These are phyloP conservation scores for Drosophila paucipuncta DNA, from an alignment of 2,888 invertebrate species.

Conservation along the genomic window DNA sequence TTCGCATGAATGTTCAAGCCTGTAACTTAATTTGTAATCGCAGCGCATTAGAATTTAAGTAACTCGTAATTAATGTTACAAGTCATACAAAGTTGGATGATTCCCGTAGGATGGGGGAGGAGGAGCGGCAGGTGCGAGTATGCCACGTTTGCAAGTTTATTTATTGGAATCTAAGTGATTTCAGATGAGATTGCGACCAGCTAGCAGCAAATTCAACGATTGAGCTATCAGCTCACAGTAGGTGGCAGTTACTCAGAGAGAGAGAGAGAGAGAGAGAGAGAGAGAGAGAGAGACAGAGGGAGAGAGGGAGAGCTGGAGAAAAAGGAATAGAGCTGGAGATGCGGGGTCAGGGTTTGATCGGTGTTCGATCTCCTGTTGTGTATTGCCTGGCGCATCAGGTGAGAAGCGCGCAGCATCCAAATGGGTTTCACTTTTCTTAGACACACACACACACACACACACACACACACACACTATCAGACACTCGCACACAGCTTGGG, in stretches of 20 bases:
- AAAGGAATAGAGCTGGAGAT: background rate
- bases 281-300: background rate
- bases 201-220: constrained; percentile 69
- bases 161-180: constrained; percentile 86
- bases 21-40: constrained; percentile 85
- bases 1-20: constrained; percentile 80
- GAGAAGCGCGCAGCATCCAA: constrained; percentile 72
- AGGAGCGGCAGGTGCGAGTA: constrained; percentile 3
- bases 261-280: background rate
- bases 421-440: constrained; percentile 72
- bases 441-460: constrained; percentile 27
- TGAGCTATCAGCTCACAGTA: constrained; percentile 83
- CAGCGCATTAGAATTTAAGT: constrained; percentile 85
- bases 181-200: constrained; percentile 84
- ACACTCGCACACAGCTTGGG: constrained; percentile 15
- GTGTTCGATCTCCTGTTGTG: constrained; percentile 65
- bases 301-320: background rate
- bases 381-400: constrained; percentile 83
- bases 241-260: constrained; percentile 63
- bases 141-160: constrained; percentile 74
- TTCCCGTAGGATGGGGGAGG: constrained; percentile 27
- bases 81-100: constrained; percentile 57
- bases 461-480: constrained; percentile 4
- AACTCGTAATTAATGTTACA: constrained; percentile 86
- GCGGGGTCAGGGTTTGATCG: background rate